Evolutionary conservation across 2,888 invertebrate species (phyloP).

Genomic region (Melikaiella ostensackeni): DNA sequence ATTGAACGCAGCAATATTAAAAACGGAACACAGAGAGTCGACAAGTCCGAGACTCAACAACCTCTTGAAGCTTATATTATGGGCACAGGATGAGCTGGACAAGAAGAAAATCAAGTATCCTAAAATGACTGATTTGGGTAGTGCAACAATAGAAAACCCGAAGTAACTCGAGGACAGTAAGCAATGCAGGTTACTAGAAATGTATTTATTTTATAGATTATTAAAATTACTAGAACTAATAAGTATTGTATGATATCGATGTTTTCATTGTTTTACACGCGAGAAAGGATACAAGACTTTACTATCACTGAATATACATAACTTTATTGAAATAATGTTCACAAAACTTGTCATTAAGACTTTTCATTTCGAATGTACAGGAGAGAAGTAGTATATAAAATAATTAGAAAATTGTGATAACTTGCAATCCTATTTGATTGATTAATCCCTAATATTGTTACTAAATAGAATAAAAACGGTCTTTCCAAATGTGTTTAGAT

Average conservation of each 20-base stretch:
- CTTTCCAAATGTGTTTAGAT: background rate
- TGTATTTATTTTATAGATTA: slow-evolving; percentile 33
- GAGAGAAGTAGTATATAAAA: slow-evolving; percentile 3
- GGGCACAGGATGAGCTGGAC: slow-evolving; percentile 97
- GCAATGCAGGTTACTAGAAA: slow-evolving; percentile 20
- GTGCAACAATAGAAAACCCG: slow-evolving; percentile 88
- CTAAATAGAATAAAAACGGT: slow-evolving; percentile 5
- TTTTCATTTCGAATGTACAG: slow-evolving; percentile 17
- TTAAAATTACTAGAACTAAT: slow-evolving; percentile 9
- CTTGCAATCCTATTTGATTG: slow-evolving; percentile 25
- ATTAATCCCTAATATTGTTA: slow-evolving; percentile 17
- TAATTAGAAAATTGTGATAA: slow-evolving; percentile 17
- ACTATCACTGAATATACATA: slow-evolving; percentile 2
- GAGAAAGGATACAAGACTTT: background rate
- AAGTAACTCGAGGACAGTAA: slow-evolving; percentile 77
- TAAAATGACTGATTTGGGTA: slow-evolving; percentile 95
- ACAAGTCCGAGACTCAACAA: slow-evolving; percentile 95
- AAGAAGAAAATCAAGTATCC: slow-evolving; percentile 97
- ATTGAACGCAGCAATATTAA: slow-evolving; percentile 97
- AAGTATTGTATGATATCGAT: slow-evolving; percentile 11
- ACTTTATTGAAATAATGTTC: slow-evolving; percentile 28
- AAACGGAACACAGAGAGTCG: slow-evolving; percentile 94
- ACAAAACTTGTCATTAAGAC: slow-evolving; percentile 8
- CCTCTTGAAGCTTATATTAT: slow-evolving; percentile 93
- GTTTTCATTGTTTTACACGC: slow-evolving; percentile 31